Conservation (phyloP, 2,113 vertebrate species). For the Tyto alba region DNA sequence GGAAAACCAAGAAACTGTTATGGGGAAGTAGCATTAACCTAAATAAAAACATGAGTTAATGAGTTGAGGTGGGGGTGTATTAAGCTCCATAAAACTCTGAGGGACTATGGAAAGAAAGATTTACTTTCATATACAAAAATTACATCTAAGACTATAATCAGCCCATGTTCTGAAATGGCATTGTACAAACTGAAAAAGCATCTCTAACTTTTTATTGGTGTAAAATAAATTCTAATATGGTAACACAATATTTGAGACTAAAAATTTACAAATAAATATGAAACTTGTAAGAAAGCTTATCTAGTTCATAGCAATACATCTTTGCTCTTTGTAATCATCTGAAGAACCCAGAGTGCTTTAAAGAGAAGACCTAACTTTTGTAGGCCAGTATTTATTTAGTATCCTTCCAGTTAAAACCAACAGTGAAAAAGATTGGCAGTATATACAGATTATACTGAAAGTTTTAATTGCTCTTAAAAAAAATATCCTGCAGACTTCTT, state of each 20-base stretch:
- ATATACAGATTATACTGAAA: background rate
- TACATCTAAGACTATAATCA: background rate
- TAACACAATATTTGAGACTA: background rate
- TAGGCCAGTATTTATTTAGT: background rate
- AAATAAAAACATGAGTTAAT: background rate
- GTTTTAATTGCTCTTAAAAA: background rate
- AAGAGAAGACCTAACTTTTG: background rate
- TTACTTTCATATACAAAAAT: background rate
- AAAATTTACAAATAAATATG: background rate
- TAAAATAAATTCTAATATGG: background rate
- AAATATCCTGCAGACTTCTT: background rate
- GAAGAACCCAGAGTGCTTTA: background rate
- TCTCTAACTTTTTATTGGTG: background rate
- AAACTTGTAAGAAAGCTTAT: background rate
- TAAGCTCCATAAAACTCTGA: background rate
- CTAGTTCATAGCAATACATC: background rate
- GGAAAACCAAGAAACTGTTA: background rate
- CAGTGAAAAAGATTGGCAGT: background rate
- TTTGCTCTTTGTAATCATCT: background rate
- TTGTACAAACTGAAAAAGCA: background rate
- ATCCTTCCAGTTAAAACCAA: background rate
- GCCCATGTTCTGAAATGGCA: background rate
- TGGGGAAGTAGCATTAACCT: background rate
- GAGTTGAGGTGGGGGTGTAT: background rate
- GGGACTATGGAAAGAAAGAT: background rate